Base-by-base conservation (phyloP, 2,113 vertebrate species). In the Pseudorectes ferrugineus region DNA sequence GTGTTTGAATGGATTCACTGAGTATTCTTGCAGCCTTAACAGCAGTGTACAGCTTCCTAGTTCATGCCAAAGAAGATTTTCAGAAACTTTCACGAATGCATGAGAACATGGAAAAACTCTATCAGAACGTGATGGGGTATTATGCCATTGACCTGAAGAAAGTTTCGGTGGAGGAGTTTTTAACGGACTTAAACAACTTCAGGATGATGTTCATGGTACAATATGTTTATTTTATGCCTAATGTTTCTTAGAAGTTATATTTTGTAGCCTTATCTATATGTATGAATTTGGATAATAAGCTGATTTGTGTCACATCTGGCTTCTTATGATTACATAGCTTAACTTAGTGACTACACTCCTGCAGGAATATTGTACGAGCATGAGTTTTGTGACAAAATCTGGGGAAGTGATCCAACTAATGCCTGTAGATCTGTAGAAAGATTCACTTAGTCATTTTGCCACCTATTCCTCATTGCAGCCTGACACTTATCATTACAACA, bases 171-270 rank as follows among this genome's bases (percentile, higher is more conserved):
- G 99, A 99, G 89, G 99, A 99, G 70, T 97, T 99, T 82, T 99
- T 99, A 93, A 99, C 97, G 0, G 99, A 99, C 92, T 97, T 99
- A 91, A 99, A 98, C 98, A 99, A 99, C 98, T 99, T 99, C 98
- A 98, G 98, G 79, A 97, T 98, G 40, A 98, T 99, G 98, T 99
- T 99, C 94, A 95, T 96, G 97, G 99, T 99, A 98, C 89, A 78
- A 81, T 96, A 90, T 54, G 15, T 66, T 74, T 90, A 40, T 45
- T 95, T 82, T 22, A 72, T 91, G 8, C 11, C 11, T 76, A 57
- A 58, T 51, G 5, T 89, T 89, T 92, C 36, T 67, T 82, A 52
- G 29, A 52, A 75, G 18, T 83, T 71, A 5, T 68, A 54, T 85
- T 87, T 65, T 88, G 6, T 79, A 36, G 11, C 73, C 12, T 52